These are phyloP conservation scores for Dicycla oo DNA, from an alignment of 2,888 invertebrate genomes.

Conservation along the genomic window DNA sequence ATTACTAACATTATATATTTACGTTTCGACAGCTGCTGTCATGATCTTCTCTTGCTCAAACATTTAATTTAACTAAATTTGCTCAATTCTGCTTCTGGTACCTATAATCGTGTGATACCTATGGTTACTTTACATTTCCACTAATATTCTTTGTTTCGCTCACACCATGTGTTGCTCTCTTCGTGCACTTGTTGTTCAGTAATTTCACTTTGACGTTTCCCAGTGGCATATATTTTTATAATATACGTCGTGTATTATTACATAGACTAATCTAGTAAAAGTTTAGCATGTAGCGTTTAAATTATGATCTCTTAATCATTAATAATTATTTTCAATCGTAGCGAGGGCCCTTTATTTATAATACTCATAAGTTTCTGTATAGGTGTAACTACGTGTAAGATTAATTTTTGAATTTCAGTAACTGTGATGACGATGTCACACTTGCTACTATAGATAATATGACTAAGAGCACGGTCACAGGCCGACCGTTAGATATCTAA, in stretches of 20 bases:
- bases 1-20: constrained; percentile 72
- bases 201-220: constrained; percentile 76
- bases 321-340: constrained; percentile 89
- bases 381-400: constrained; percentile 79
- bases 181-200: constrained; percentile 76
- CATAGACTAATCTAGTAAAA: constrained; percentile 87
- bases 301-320: constrained; percentile 91
- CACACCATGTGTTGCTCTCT: constrained; percentile 58
- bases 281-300: constrained; percentile 86
- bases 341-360: constrained; percentile 86
- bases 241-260: constrained; percentile 83
- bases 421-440: constrained; percentile 76
- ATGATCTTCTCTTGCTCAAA: constrained; percentile 87
- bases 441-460: constrained; percentile 57
- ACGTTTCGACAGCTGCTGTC: constrained; percentile 84
- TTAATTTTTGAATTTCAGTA: constrained; percentile 75
- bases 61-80: constrained; percentile 87
- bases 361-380: constrained; percentile 89
- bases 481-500: constrained; percentile 50
- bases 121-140: constrained; percentile 46
- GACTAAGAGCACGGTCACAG: constrained; percentile 53
- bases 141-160: constrained; percentile 49
- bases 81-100: constrained; percentile 84
- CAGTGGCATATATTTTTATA: constrained; percentile 86
- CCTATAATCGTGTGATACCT: constrained; percentile 57